These are phyloP conservation scores for Hapalemur alaotrensis DNA, from an alignment of 2,797 vertebrate genomes.

Conservation along the genomic window DNA sequence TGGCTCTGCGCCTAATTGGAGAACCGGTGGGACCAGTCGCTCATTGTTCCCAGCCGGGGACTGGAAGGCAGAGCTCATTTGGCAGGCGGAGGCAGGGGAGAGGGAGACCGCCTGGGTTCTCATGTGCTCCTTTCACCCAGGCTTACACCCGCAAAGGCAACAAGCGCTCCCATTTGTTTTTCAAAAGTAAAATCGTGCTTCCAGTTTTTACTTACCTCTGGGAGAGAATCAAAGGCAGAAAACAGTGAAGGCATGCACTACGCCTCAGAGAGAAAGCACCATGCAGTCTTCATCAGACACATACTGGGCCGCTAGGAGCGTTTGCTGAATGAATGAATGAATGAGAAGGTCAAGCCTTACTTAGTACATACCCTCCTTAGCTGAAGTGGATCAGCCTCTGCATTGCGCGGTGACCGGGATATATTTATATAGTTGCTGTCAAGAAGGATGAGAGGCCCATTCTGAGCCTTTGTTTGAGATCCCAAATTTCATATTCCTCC, in stretches of 20 bases:
- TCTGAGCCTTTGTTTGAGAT: not conserved
- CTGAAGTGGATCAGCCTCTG: not conserved
- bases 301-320: accelerated
- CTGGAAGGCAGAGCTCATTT: constrained; percentile 48
- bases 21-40: constrained; percentile 54
- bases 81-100: constrained; percentile 23
- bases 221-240: not conserved
- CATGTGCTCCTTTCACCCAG: not conserved
- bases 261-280: not conserved
- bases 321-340: not conserved
- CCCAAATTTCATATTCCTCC: not conserved
- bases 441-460: not conserved
- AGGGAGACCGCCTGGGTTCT: not conserved
- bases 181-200: not conserved
- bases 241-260: not conserved
- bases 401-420: not conserved
- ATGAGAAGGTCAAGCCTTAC: not conserved
- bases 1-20: constrained; percentile 68
- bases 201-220: not conserved
- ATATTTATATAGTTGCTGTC: not conserved
- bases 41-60: constrained; percentile 11
- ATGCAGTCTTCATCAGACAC: not conserved
- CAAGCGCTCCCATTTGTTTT: not conserved
- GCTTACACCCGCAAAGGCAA: not conserved
- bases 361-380: not conserved